These are phyloP conservation scores for Conomelus anceps DNA, from an alignment of 2,888 invertebrate species.

Conservation along the genomic window DNA sequence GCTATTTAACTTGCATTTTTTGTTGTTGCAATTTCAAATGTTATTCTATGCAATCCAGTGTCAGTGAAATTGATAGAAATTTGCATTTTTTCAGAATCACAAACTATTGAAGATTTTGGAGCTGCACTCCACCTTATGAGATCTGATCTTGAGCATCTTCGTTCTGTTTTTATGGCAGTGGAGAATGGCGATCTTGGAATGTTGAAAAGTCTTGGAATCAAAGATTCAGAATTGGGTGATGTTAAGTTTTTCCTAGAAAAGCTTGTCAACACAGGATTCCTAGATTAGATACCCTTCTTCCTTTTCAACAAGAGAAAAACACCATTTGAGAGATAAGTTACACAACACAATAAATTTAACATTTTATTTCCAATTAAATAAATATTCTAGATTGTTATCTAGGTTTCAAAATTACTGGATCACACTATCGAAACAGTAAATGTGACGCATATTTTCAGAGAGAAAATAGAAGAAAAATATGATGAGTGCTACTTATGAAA, in stretches of 20 bases:
- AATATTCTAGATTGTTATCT: background rate
- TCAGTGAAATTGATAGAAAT: background rate
- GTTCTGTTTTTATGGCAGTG: constrained; percentile 92
- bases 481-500: background rate
- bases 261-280: constrained; percentile 89
- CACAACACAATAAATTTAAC: background rate
- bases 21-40: no score
- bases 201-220: constrained; percentile 88
- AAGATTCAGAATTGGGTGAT: constrained; percentile 90
- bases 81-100: constrained; percentile 62
- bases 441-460: background rate
- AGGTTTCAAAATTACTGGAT: background rate
- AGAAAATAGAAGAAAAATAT: background rate
- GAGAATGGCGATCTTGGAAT: constrained; percentile 91
- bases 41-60: no score
- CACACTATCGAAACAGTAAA: background rate
- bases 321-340: background rate
- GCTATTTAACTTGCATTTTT: no score
- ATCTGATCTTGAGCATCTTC: constrained; percentile 83
- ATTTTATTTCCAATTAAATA: background rate
- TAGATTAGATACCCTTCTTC: constrained; percentile 55
- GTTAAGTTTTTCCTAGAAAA: constrained; percentile 95
- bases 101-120: constrained; percentile 91
- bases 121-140: constrained; percentile 79
- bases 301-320: background rate